Conservation (phyloP, 2,113 vertebrate species). For the Elephas maximus region DNA sequence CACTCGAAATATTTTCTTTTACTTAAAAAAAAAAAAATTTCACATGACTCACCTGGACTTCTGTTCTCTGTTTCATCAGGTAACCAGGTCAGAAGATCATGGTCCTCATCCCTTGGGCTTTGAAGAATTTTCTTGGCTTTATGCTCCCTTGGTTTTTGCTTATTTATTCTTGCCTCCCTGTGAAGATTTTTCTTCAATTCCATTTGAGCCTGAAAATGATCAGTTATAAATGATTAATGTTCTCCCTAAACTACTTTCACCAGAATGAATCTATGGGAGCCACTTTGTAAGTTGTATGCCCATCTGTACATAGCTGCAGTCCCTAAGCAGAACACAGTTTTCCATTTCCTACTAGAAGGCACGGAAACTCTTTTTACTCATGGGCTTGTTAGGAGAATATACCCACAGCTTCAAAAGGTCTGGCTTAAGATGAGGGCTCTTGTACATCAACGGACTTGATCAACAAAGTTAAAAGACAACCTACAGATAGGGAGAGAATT, state of each 20-base stretch:
- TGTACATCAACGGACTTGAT: not conserved
- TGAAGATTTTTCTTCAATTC: conserved; percentile 86
- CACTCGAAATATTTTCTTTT: not conserved
- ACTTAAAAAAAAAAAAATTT: conserved; percentile 34
- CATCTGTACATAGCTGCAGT: not conserved
- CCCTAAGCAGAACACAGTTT: not conserved
- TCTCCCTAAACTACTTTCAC: not conserved
- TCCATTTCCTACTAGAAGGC: not conserved
- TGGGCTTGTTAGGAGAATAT: not conserved
- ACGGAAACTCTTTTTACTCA: not conserved
- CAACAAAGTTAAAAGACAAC: not conserved
- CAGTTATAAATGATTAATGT: not conserved
- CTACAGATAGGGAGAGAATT: not conserved
- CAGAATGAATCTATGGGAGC: not conserved
- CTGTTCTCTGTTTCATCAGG: conserved; percentile 66
- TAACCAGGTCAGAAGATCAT: conserved; percentile 53
- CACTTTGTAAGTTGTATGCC: not conserved
- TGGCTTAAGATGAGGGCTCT: not conserved
- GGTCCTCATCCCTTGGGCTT: not conserved
- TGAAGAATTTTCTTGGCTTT: conserved; percentile 71
- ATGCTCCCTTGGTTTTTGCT: conserved; percentile 81
- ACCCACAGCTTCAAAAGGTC: not conserved
- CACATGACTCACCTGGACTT: conserved; percentile 80
- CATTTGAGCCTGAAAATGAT: conserved; percentile 86
- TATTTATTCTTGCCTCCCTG: conserved; percentile 80